Conservation (phyloP, 2,888 invertebrate species). For the Rutpela maculata region DNA sequence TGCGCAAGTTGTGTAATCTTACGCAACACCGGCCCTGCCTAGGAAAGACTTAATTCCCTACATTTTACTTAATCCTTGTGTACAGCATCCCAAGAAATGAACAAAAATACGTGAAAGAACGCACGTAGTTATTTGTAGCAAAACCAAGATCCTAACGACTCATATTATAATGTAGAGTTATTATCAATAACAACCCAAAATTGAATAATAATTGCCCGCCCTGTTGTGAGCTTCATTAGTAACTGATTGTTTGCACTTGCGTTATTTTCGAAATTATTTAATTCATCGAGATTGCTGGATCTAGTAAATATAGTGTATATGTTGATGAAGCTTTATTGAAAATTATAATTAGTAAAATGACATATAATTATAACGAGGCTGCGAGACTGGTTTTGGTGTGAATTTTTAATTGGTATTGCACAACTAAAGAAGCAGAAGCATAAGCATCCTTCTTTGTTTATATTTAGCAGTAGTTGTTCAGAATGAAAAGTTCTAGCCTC, state of each 20-base stretch:
- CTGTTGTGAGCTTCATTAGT: slow-evolving; percentile 49
- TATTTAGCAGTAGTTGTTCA: too few relatives aligned
- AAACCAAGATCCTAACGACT: slow-evolving; percentile 36
- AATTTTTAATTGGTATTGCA: too few relatives aligned
- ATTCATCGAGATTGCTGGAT: slow-evolving; percentile 40
- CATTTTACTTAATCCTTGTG: background rate
- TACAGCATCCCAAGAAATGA: background rate
- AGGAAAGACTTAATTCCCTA: background rate
- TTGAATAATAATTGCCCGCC: slow-evolving; percentile 47
- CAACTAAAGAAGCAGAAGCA: too few relatives aligned
- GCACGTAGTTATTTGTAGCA: slow-evolving; percentile 21
- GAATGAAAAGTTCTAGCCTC: too few relatives aligned
- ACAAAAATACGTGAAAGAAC: slow-evolving; percentile 13
- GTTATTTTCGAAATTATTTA: slow-evolving; percentile 44
- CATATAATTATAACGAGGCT: background rate
- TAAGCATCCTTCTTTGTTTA: too few relatives aligned
- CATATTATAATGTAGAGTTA: slow-evolving; percentile 44
- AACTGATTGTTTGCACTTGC: slow-evolving; percentile 38
- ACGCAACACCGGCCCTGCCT: background rate
- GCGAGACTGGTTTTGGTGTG: background rate
- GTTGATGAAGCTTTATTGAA: slow-evolving; percentile 32
- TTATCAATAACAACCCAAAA: slow-evolving; percentile 48
- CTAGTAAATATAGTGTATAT: slow-evolving; percentile 15
- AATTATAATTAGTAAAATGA: background rate
- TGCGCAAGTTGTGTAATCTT: too few relatives aligned